These are phyloP conservation scores for Liolophura sinensis DNA, from an alignment of 1,140 invertebrate genomes.

Conservation along the genomic window DNA sequence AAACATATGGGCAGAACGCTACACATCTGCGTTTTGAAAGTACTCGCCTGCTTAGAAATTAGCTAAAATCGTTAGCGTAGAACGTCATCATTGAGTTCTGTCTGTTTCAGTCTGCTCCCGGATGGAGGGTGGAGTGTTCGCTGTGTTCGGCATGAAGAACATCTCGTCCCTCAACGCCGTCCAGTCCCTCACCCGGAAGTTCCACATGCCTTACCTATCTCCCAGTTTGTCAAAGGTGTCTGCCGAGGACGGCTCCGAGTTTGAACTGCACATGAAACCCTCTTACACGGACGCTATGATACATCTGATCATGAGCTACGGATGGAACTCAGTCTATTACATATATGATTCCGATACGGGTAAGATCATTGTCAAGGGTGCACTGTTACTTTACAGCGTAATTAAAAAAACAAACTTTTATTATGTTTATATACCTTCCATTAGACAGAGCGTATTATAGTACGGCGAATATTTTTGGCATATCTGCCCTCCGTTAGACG, in stretches of 20 bases:
- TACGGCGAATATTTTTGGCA: too few species aligned
- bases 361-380: constrained; percentile 57
- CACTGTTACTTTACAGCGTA: too few species aligned
- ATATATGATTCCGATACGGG: constrained; percentile 94
- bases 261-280: constrained; percentile 71
- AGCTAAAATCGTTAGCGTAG: too few species aligned
- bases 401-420: too few species aligned
- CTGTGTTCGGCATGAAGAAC: constrained; percentile 87
- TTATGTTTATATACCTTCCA: too few species aligned
- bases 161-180: constrained; percentile 91
- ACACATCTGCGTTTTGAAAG: too few species aligned
- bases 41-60: too few species aligned
- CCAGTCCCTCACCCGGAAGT: constrained; percentile 92
- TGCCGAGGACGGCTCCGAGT: constrained; percentile 13
- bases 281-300: constrained; percentile 91
- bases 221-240: constrained; percentile 20
- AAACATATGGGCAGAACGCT: too few species aligned
- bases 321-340: constrained; percentile 91
- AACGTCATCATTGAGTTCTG: constrained; percentile 7
- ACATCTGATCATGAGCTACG: constrained; percentile 87
- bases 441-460: too few species aligned
- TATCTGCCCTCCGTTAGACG: too few species aligned
- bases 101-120: constrained; percentile 84
- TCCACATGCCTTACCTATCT: constrained; percentile 92
- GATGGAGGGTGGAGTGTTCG: constrained; percentile 85